These are phyloP conservation scores for Sinosuthora webbiana DNA, from an alignment of 2,113 vertebrate genomes.

Conservation along the genomic window DNA sequence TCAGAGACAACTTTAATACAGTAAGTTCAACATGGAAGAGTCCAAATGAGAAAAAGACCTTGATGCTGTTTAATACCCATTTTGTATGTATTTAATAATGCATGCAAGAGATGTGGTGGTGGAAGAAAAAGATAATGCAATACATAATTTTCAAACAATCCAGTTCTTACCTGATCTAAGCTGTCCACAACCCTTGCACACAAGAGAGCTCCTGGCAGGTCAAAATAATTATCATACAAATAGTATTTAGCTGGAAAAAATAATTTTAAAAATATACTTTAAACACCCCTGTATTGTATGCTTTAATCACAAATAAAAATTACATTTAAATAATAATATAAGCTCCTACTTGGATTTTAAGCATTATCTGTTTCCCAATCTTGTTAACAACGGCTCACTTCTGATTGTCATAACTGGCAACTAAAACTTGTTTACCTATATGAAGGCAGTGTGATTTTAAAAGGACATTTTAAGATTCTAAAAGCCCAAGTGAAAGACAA, in stretches of 20 bases:
- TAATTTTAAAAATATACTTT: neutral
- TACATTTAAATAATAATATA: neutral
- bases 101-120: neutral
- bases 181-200: constrained; percentile 89
- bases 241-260: constrained; percentile 88
- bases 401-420: neutral
- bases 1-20: neutral
- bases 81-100: neutral
- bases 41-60: neutral
- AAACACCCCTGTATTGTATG: neutral
- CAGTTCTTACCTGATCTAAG: constrained; percentile 83
- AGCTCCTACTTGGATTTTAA: neutral
- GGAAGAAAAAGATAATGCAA: neutral
- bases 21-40: neutral
- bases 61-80: neutral
- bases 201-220: constrained; percentile 90
- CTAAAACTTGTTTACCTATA: neutral
- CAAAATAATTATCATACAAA: constrained; percentile 96
- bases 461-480: neutral
- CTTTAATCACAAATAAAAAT: neutral
- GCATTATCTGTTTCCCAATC: neutral
- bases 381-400: neutral
- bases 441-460: neutral
- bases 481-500: neutral
- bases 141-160: constrained; percentile 2